phyloP scores from a whole-genome alignment of 2,113 vertebrate species.

The Oceanites oceanicus region DNA sequence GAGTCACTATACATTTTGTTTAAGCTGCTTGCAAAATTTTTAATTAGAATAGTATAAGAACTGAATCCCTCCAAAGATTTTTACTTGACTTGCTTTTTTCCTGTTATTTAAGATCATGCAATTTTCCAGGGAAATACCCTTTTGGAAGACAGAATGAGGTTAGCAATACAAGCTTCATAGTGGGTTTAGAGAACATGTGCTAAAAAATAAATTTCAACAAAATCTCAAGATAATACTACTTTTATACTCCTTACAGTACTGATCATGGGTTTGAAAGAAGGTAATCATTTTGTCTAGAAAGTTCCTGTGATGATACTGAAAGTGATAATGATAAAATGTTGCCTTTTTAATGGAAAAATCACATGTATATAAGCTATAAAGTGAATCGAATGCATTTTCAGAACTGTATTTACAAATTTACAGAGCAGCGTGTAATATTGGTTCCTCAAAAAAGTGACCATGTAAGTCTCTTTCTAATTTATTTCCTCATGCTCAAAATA shows the following conservation, averaged over 20 bases:
- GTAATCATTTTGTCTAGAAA: neutral
- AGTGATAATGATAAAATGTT: neutral
- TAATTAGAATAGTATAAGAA: slow-evolving; percentile 6
- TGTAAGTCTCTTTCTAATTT: neutral
- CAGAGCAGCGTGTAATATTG: neutral
- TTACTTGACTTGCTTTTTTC: neutral
- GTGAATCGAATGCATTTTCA: neutral
- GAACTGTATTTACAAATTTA: neutral
- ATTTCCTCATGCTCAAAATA: neutral
- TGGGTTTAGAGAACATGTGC: neutral
- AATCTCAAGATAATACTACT: neutral
- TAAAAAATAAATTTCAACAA: neutral
- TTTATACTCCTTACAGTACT: neutral
- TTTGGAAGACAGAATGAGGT: slow-evolving; percentile 57
- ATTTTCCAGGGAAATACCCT: slow-evolving; percentile 41
- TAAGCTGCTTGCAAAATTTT: slow-evolving; percentile 13
- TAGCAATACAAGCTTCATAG: neutral
- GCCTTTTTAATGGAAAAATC: neutral
- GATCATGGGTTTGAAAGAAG: neutral
- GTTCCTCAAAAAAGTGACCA: neutral
- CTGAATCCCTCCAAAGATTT: slow-evolving; percentile 32
- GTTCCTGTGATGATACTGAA: neutral
- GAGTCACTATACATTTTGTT: neutral
- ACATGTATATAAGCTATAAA: neutral
- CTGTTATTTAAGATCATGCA: slow-evolving; percentile 18